phyloP scores from a whole-genome alignment of 2,797 vertebrate species.

The Falco berigora region DNA sequence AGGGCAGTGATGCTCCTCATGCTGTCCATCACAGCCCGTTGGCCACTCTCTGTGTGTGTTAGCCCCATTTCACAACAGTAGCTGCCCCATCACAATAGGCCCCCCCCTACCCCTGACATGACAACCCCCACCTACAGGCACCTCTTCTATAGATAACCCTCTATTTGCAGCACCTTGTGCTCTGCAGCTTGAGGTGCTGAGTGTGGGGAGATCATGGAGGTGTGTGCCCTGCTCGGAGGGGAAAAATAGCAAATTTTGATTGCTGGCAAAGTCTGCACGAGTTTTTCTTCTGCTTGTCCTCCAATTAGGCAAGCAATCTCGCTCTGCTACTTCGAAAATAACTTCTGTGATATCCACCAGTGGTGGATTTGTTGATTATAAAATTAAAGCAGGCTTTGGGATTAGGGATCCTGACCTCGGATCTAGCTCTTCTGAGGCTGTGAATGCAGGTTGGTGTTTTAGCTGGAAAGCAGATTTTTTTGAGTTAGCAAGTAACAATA shows the following conservation, averaged over 20 bases:
- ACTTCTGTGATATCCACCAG: background rate
- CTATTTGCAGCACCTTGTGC: accelerated
- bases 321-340: background rate
- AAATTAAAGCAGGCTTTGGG: background rate
- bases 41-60: no score
- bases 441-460: background rate
- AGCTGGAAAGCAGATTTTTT: background rate
- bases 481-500: conserved; percentile 3
- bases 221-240: accelerated
- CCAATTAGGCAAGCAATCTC: background rate
- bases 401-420: background rate
- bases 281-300: background rate
- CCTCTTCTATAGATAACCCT: background rate
- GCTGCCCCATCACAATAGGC: background rate
- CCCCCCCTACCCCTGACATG: background rate
- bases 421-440: background rate
- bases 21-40: background rate
- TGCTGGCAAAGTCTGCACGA: accelerated
- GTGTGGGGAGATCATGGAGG: accelerated
- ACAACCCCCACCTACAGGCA: background rate
- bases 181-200: background rate
- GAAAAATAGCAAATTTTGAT: no score
- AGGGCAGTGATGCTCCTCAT: background rate
- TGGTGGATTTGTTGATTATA: background rate
- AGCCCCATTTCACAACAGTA: background rate